phyloP scores from a whole-genome alignment of 2,797 vertebrate species.

The Gobionotothen gibberifrons region DNA sequence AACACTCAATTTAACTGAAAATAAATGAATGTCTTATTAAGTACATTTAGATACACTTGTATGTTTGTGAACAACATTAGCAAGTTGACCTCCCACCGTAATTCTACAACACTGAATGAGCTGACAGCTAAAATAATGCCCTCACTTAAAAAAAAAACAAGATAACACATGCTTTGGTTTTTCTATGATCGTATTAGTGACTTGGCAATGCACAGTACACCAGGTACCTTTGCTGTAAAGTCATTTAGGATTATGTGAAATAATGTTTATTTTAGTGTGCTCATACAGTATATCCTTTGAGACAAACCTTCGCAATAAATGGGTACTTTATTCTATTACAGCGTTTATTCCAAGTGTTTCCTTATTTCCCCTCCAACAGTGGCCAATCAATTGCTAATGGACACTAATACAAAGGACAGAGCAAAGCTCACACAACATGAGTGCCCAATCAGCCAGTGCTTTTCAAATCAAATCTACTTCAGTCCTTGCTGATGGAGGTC shows the following conservation, averaged over 20 bases:
- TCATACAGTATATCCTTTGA: background rate
- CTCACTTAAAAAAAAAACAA: background rate
- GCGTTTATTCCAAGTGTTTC: constrained; percentile 52
- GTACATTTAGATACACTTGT: background rate
- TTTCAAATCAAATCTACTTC: constrained; percentile 62
- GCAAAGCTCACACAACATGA: constrained; percentile 57
- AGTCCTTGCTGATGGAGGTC: constrained; percentile 41
- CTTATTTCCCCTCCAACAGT: constrained; percentile 39
- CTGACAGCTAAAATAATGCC: background rate
- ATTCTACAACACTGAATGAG: background rate
- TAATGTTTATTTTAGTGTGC: background rate
- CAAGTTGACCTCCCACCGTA: background rate
- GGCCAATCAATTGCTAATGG: constrained; percentile 67
- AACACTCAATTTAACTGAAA: background rate
- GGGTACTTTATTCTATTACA: constrained; percentile 21
- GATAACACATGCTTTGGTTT: background rate
- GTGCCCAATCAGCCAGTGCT: constrained; percentile 61
- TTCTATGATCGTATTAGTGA: background rate
- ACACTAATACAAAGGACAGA: constrained; percentile 59
- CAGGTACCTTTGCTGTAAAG: background rate
- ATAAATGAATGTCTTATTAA: background rate
- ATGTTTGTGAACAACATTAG: background rate
- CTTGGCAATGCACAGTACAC: background rate
- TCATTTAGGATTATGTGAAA: background rate
- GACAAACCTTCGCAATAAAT: constrained; percentile 28